These are phyloP conservation scores for Geopemphigus sp. DNA, from an alignment of 1,140 invertebrate species.

Conservation along the genomic window DNA sequence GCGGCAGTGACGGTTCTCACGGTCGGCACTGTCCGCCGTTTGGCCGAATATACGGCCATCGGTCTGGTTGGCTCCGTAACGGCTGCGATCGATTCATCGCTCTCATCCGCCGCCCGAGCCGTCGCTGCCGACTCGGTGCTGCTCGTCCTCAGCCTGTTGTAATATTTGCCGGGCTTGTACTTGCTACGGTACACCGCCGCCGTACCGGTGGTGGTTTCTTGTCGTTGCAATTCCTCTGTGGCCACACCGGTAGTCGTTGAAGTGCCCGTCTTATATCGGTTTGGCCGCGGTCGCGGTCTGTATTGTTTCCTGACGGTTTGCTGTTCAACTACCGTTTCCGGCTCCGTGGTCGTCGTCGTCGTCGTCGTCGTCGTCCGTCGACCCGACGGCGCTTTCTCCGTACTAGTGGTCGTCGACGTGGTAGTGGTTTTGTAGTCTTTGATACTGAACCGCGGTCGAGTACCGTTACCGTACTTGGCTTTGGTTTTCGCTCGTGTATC, in stretches of 20 bases:
- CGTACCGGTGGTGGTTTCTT: conserved; percentile 51
- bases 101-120: conserved; percentile 37
- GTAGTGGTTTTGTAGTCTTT: conserved; percentile 58
- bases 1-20: neutral
- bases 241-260: conserved; percentile 51
- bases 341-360: conserved; percentile 18
- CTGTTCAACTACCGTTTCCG: conserved; percentile 19
- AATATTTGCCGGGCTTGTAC: conserved; percentile 54
- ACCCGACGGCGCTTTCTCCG: conserved; percentile 5
- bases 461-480: conserved; percentile 51
- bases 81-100: conserved; percentile 19
- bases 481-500: conserved; percentile 50
- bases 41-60: conserved; percentile 53
- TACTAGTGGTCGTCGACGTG: conserved; percentile 1
- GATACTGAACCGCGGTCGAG: conserved; percentile 53
- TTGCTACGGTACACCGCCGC: conserved; percentile 46
- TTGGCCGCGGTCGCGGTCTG: conserved; percentile 51
- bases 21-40: conserved; percentile 52
- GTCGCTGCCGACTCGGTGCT: conserved; percentile 51
- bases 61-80: conserved; percentile 48
- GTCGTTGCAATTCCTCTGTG: conserved; percentile 55
- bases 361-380: conserved; percentile 26
- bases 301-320: conserved; percentile 49
- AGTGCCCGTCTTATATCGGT: conserved; percentile 51
- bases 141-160: conserved; percentile 53